Conservation (phyloP, 2,797 vertebrate genomes). For the Limosa lapponica region DNA sequence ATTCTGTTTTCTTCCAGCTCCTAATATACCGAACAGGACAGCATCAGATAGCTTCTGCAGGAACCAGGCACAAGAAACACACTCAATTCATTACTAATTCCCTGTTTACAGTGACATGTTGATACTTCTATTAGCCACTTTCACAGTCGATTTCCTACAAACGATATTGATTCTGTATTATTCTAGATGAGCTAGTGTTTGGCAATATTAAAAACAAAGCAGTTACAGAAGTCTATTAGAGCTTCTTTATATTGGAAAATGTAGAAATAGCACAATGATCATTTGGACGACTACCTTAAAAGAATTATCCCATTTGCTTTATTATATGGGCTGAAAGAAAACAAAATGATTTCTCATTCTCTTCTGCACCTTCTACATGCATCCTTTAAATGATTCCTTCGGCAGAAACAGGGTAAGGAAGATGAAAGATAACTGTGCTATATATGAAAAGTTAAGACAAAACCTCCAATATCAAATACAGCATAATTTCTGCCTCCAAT, state of each 20-base stretch:
- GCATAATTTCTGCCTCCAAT: neutral
- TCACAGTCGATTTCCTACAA: neutral
- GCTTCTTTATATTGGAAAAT: neutral
- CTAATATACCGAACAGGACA: neutral
- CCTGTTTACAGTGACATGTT: neutral
- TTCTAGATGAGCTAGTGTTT: neutral
- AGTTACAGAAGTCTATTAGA: neutral
- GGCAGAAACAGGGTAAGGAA: neutral
- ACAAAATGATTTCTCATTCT: neutral
- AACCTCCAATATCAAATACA: neutral
- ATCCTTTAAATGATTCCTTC: neutral
- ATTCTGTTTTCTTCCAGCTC: neutral
- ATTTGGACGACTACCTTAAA: neutral
- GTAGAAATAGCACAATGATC: neutral
- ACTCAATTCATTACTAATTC: neutral
- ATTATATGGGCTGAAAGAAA: neutral
- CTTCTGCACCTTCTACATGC: neutral
- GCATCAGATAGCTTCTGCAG: neutral
- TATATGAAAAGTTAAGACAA: neutral
- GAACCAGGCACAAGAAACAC: neutral
- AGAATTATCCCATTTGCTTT: neutral
- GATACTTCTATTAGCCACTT: neutral
- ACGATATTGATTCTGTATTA: neutral
- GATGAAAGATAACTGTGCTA: neutral
- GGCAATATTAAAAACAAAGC: neutral